Evolutionary conservation across 1,140 invertebrate species (phyloP).

Genomic region (Xylocopa sonorina): DNA sequence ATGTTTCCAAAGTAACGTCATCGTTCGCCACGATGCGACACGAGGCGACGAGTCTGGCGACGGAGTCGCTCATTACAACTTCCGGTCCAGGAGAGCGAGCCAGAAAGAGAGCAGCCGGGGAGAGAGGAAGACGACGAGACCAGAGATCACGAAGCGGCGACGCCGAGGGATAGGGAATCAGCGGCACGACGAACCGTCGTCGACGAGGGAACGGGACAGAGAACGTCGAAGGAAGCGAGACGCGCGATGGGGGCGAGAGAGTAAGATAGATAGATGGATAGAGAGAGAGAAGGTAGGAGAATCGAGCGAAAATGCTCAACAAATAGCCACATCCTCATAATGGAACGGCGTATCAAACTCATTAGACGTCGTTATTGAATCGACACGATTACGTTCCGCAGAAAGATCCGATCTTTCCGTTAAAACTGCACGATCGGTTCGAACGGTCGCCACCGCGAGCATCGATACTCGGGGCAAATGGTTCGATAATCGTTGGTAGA

Average conservation of each 20-base stretch:
- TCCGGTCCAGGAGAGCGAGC: conserved; percentile 71
- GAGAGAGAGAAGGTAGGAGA: conserved; percentile 57
- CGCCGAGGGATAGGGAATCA: conserved; percentile 35
- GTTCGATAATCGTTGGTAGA: no score
- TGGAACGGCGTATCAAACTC: conserved; percentile 76
- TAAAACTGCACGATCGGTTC: conserved; percentile 32
- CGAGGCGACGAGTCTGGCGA: conserved; percentile 71
- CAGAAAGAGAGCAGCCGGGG: conserved; percentile 40
- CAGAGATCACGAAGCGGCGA: neutral
- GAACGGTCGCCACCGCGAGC: neutral
- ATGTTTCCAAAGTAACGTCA: conserved; percentile 76
- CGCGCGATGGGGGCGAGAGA: conserved; percentile 14
- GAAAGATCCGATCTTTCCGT: conserved; percentile 51
- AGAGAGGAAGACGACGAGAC: conserved; percentile 19
- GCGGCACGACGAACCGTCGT: neutral
- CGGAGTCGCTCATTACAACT: conserved; percentile 77
- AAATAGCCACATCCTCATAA: conserved; percentile 79
- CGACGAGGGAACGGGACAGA: conserved; percentile 26
- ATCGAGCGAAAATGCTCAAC: conserved; percentile 69
- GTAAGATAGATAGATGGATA: no score
- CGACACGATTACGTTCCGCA: conserved; percentile 62
- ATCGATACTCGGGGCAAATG: no score
- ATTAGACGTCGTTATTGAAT: conserved; percentile 73
- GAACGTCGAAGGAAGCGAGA: conserved; percentile 7
- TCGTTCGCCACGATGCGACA: conserved; percentile 66